Evolutionary conservation across 64 coral and sea anemone genomes (phyloP).

Genomic region (Pocillopora verrucosa): DNA sequence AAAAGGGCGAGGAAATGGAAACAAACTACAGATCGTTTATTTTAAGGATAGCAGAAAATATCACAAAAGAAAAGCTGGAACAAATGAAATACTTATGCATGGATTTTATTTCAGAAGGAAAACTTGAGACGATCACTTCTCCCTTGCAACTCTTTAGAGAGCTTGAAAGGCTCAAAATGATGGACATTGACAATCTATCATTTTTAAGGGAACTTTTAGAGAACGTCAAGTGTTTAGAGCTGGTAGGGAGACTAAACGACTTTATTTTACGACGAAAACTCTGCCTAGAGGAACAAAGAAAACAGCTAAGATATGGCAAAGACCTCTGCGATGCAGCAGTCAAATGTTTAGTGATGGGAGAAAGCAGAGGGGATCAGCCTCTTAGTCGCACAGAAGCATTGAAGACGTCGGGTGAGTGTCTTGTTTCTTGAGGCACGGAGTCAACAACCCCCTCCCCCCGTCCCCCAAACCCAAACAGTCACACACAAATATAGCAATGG

Average conservation of each 20-base stretch:
- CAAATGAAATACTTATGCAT: constrained; percentile 27
- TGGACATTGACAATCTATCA: constrained; percentile 18
- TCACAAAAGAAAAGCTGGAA: not conserved
- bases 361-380: not conserved
- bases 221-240: not conserved
- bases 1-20: not conserved
- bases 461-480: too few species aligned
- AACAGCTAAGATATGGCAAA: not conserved
- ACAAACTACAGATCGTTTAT: constrained; percentile 21
- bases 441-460: too few species aligned
- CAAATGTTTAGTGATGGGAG: not conserved
- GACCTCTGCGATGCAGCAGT: not conserved
- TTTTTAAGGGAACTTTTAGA: constrained; percentile 25
- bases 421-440: not conserved
- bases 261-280: constrained; percentile 9
- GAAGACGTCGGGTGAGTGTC: not conserved
- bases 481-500: too few species aligned
- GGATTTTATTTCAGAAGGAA: constrained; percentile 15
- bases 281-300: not conserved
- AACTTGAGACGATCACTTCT: constrained; percentile 7
- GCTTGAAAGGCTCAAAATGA: constrained; percentile 7
- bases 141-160: constrained; percentile 32
- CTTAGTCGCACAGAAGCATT: not conserved
- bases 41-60: constrained; percentile 9
- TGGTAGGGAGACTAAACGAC: not conserved